Evolutionary conservation across 2,113 vertebrate genomes (phyloP), one percentile per base, ranked within the genome.

Genomic region (Notothenia rossii): DNA sequence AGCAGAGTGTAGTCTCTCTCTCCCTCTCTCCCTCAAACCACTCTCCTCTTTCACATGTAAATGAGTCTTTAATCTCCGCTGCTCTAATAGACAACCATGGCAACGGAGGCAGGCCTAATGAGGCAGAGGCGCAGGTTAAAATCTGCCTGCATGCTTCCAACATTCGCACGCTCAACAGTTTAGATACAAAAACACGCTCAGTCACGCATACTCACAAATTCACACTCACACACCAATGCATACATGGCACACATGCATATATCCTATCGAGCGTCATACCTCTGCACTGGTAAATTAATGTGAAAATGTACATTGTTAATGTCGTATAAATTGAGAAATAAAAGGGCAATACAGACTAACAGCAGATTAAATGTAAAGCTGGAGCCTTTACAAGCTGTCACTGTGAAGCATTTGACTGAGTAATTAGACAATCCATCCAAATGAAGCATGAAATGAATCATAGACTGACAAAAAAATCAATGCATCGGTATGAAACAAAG

Each of bases 51-150:
- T 94, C 91, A 90, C 92, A 93, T 94, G 94, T 84, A 94, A 94
- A 94, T 93, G 29, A 92, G 88, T 83, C 89, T 92, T 93, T 93
- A 94, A 94, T 94, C 93, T 91, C 83, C 65, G 48, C 86, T 84
- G 81, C 84, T 86, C 84, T 93, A 93, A 93, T 93, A 91, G 94
- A 93, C 90, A 91, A 86, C 92, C 92, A 94, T 93, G 92, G 94
- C 92, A 93, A 94, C 94, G 69, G 88, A 84, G 87, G 90, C 92
- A 86, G 85, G 80, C 88, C 89, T 94, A 93, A 94, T 93, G 92
- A 93, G 91, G 87, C 81, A 73, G 84, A 83, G 88, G 85, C 72
- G 61, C 91, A 91, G 91, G 92, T 94, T 93, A 80, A 91, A 91
- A 92, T 91, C 83, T 65, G 87, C 79, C 82, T 67, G 81, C 81